Evolutionary conservation across 2,113 vertebrate genomes (phyloP).

Genomic region (Corydoras maculifer): DNA sequence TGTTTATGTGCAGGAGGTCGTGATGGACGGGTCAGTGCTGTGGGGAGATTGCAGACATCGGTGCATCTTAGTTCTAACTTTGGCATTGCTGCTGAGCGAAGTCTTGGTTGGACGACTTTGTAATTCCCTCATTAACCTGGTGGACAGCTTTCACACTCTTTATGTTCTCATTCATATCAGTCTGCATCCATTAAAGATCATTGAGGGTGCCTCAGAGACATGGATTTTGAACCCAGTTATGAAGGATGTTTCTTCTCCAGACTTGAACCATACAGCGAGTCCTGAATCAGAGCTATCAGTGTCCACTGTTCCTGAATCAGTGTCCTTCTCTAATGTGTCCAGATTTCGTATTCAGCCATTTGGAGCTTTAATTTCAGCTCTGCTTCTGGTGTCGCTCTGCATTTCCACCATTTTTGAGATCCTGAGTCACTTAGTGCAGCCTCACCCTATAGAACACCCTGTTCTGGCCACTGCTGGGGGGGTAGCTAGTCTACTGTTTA

Average conservation of each 20-base stretch:
- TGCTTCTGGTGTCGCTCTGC: slow-evolving; percentile 60
- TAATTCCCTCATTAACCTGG: slow-evolving; percentile 59
- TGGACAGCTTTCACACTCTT: slow-evolving; percentile 66
- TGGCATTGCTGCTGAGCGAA: slow-evolving; percentile 57
- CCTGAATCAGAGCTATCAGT: background rate
- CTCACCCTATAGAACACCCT: slow-evolving; percentile 50
- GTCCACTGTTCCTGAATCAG: too few relatives aligned
- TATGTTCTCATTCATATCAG: slow-evolving; percentile 56
- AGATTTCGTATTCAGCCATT: slow-evolving; percentile 48
- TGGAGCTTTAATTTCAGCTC: slow-evolving; percentile 56
- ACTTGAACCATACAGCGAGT: background rate
- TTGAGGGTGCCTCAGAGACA: background rate
- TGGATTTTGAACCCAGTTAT: background rate
- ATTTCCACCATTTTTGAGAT: slow-evolving; percentile 59
- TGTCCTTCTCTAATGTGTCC: background rate
- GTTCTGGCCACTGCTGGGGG: slow-evolving; percentile 51
- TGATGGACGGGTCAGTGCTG: slow-evolving; percentile 33
- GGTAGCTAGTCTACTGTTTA: slow-evolving; percentile 51
- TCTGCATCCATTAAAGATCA: slow-evolving; percentile 27
- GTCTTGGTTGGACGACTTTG: slow-evolving; percentile 60
- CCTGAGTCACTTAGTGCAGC: slow-evolving; percentile 49
- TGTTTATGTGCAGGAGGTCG: slow-evolving; percentile 37
- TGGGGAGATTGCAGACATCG: slow-evolving; percentile 26
- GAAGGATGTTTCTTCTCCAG: background rate
- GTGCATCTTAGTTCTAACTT: slow-evolving; percentile 51